Base-by-base conservation (phyloP, 2,888 invertebrate species). In the Drosophila yooni region DNA sequence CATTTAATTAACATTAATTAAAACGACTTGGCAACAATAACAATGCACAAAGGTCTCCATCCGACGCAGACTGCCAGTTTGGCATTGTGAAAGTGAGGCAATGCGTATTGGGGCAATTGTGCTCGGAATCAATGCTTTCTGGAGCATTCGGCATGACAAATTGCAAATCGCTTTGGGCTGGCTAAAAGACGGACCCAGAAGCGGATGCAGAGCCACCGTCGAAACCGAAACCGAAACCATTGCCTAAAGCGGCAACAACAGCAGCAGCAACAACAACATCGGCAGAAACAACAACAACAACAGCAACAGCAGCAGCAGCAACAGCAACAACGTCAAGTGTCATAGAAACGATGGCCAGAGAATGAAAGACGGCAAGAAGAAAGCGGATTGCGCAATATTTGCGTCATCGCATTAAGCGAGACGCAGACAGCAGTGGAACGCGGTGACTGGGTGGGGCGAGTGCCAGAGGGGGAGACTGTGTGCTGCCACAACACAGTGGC, bases 1-100 rank as follows among this genome's bases (percentile, higher is more conserved):
- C 75, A 83, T 81, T 82, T 88, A 85, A 85, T 88, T 88, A 88
- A 76, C 83, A 85, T 85, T 83, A 82, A 82, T 85, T 81, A 74
- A 77, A 65, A 53, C 66, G 54, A 80, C 71, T 56, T 60, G 36
- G 33, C 43, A 7, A 34, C 25, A 31, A 63, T 64, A 40, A 67
- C 58, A 53, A 69, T 48, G 58, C 58, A 53, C 33, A 36, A 25
- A 27, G 11, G 25, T 36, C 54, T 25, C 25, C 36, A 27, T 6
- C 5, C 10, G 50, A 29, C 3, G 1, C 29, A 52, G 27, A 3
- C 15, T 31, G 18, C 18, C 8, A 51, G 15, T 18, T 56, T 4
- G 29, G 18, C 43, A 34, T 72, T 80, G 81, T 81, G 81, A 81
- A 83, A 81, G 77, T 76, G 54, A 57, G 51, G 58, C 80, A 60